Evolutionary conservation across 2,113 vertebrate species (phyloP), one percentile per base, ranked within the genome.

Genomic region (Nanorana parkeri): DNA sequence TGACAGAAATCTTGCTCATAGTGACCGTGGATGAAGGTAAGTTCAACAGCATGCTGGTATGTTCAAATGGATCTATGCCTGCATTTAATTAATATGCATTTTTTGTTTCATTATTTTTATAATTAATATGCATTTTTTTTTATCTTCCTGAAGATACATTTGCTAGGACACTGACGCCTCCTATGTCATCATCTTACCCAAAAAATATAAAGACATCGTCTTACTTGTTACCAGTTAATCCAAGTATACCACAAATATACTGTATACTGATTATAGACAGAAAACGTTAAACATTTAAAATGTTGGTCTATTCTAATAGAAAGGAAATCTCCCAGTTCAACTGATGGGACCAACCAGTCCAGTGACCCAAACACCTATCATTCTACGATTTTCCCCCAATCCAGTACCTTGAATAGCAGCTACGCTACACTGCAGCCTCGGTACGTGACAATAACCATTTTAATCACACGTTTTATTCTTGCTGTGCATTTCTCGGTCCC

Each of bases 1-100:
- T 82, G 10, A 52, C 67, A 15, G 26, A 82, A 66, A 36, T 82
- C 19, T 41, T 82, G 11, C 23, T 82, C 13, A 61, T 75, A 15
- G 71, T 82, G 28, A 82, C 63, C 58, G 20, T 21, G 75, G 61
- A 65, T 16, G 36, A 13, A 24, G 64, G 24, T 75, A 56, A 54
- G 20, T n/a, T 55, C 24, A 36, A 36, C 32, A 36, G 4, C 32
- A 36, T 36, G 8, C 32, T 36, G 32, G 8, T 36, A 36, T 36
- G 2, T 32, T 32, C 2, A 32, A 5, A 32, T 32, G 29, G 29
- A 3, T 32, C 29, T 5, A 32, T 32, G 5, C 29, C 3, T 3
- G 29, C 3, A 32, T 32, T 32, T 32, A 32, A 32, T 60, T 60
- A 60, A 23, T 47, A 68, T 68, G 15, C 5, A 2, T 32, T 32